A percentile compares a stretch with the other conserved stretches of the same genome.
phyloP scores from a whole-genome alignment of 2,888 invertebrate species.

The Elmis aenea region DNA sequence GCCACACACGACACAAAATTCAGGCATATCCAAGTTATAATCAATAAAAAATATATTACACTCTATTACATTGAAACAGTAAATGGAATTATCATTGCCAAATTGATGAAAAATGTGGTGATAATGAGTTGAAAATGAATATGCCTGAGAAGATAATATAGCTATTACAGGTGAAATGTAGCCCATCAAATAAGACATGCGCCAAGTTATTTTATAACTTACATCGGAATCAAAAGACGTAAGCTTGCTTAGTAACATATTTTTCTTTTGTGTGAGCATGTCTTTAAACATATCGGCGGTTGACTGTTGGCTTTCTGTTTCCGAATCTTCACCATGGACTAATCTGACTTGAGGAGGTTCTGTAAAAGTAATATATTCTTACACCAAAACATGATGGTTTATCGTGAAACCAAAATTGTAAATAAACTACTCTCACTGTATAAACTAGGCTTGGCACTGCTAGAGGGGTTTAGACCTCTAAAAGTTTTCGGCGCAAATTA shows the following conservation, averaged over 20 bases:
- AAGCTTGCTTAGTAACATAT: slow-evolving; percentile 77
- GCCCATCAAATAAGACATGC: slow-evolving; percentile 4
- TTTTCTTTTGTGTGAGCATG: slow-evolving; percentile 87
- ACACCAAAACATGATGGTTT: too few species aligned
- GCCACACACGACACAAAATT: slow-evolving; percentile 42
- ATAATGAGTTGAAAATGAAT: slow-evolving; percentile 11
- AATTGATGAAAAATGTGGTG: too few species aligned
- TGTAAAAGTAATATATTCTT: slow-evolving; percentile 34
- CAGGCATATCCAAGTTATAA: slow-evolving; percentile 35
- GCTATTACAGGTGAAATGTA: too few species aligned
- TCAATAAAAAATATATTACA: too few species aligned
- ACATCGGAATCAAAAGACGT: slow-evolving; percentile 90
- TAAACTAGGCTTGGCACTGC: too few species aligned
- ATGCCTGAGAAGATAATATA: too few species aligned
- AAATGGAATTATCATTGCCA: slow-evolving; percentile 1
- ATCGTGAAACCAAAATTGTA: too few species aligned
- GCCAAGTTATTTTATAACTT: slow-evolving; percentile 45
- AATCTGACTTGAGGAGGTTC: slow-evolving; percentile 59
- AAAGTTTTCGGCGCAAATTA: too few species aligned
- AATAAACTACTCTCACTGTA: too few species aligned
- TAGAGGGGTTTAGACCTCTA: too few species aligned
- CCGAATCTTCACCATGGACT: slow-evolving; percentile 57
- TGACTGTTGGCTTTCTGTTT: slow-evolving; percentile 64
- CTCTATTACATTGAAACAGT: neutral
- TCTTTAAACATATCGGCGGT: slow-evolving; percentile 92